phyloP scores from a whole-genome alignment of 2,797 vertebrate species.

The Rhinatrema bivittatum region DNA sequence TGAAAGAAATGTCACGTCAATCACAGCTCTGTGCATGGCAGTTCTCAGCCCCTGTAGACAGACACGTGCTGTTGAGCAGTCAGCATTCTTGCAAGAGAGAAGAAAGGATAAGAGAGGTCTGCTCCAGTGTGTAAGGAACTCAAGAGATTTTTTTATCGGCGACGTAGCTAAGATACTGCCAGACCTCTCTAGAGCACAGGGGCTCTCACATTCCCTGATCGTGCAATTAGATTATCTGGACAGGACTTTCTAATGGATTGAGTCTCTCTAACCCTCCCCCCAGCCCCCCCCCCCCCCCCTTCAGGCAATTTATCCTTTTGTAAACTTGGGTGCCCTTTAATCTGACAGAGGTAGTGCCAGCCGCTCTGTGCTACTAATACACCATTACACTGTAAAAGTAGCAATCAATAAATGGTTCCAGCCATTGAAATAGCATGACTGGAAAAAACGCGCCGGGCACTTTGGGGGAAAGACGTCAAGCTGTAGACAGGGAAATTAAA shows the following conservation, averaged over 20 bases:
- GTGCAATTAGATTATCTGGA: background rate
- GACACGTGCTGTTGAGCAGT: too few relatives aligned
- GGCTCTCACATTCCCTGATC: background rate
- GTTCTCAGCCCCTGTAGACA: too few relatives aligned
- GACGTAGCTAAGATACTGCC: too few relatives aligned
- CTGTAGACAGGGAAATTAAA: background rate
- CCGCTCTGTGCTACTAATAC: constrained; percentile 9
- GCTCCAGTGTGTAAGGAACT: too few relatives aligned
- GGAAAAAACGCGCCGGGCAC: background rate
- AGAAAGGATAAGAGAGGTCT: too few relatives aligned
- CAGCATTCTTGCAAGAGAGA: too few relatives aligned
- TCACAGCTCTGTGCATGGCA: too few relatives aligned
- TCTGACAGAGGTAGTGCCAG: background rate
- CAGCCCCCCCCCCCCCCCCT: background rate
- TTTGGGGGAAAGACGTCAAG: background rate
- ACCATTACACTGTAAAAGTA: constrained; percentile 12
- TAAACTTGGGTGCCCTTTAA: background rate
- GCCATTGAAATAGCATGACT: constrained; percentile 6
- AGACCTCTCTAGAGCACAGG: background rate
- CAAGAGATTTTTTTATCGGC: too few relatives aligned
- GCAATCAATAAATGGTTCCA: constrained; percentile 4
- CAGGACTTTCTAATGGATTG: background rate
- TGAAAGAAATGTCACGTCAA: too few relatives aligned
- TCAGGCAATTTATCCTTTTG: background rate
- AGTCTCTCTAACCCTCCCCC: background rate